Percentiles rank a stretch among this genome's conserved stretches.
These are phyloP conservation scores for Griposia aprilina DNA, from an alignment of 2,888 invertebrate genomes.

Conservation along the genomic window DNA sequence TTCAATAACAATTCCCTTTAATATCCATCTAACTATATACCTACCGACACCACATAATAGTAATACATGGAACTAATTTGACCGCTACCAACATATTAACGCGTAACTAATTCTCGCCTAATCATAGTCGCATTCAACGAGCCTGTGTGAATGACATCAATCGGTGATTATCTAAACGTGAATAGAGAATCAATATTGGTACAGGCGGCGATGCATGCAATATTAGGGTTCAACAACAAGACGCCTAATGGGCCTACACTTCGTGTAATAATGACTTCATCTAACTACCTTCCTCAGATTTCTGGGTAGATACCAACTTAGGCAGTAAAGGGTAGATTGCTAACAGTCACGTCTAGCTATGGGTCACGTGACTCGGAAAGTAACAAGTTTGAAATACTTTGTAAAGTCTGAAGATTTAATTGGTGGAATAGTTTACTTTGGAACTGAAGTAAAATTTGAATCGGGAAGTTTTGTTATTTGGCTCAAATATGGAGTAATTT, in stretches of 20 bases:
- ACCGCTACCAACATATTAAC: slow-evolving; percentile 47
- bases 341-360: slow-evolving; percentile 52
- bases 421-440: slow-evolving; percentile 49
- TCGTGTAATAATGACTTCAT: slow-evolving; percentile 64
- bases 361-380: slow-evolving; percentile 53
- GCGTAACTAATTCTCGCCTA: slow-evolving; percentile 63
- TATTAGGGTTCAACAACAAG: slow-evolving; percentile 56
- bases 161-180: slow-evolving; percentile 70
- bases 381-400: slow-evolving; percentile 60
- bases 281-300: slow-evolving; percentile 52
- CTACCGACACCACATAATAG: slow-evolving; percentile 29
- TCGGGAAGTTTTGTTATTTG: slow-evolving; percentile 10
- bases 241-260: slow-evolving; percentile 53
- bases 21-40: not conserved
- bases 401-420: slow-evolving; percentile 55
- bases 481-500: not conserved
- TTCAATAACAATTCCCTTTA: slow-evolving; percentile 30
- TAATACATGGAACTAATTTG: slow-evolving; percentile 52
- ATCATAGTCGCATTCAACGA: slow-evolving; percentile 67
- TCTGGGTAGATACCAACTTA: slow-evolving; percentile 55
- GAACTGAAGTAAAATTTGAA: slow-evolving; percentile 48
- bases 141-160: slow-evolving; percentile 70
- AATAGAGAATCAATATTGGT: slow-evolving; percentile 71
- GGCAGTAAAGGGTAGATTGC: slow-evolving; percentile 51
- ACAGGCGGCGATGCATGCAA: slow-evolving; percentile 60